Evolutionary conservation across 2,888 invertebrate species (phyloP), one percentile per base, ranked within the genome.

Genomic region (Enchytraeus crypticus): DNA sequence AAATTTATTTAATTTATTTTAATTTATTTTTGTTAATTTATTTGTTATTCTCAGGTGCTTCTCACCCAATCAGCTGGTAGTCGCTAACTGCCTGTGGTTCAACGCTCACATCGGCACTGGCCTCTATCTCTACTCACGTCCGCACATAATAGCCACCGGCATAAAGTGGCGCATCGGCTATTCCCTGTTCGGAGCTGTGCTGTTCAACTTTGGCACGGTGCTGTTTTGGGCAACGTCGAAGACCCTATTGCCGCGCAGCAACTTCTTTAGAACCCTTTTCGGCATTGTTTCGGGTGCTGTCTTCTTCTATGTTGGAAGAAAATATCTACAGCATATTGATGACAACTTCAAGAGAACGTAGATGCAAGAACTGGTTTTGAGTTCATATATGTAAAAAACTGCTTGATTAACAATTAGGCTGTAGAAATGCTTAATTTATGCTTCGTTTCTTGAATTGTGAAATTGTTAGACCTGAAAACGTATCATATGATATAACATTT

Each of bases 131-230:
- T 90, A 88, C 80, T 86, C 86, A 55, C 83, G 90, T 65, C 86
- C 87, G 49, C 90, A 91, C 75, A 82, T 92, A 77, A 11, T 82
- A 83, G 61, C 83, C 84, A 66, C 84, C 84, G 61, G 83, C 85
- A 68, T 81, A 84, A 33, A 90, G 86, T 82, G 88, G 47, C 21
- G 57, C 86, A 82, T 89, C 26, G 69, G 78, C 58, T 81, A 77
- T 72, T 77, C 77, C 64, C 76, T 79, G 3, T 79, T 81, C 66
- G 76, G 79, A 18, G 67, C 76, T 0, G 70, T 88, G 11, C 83
- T 92, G 27, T 88, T 92, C 83, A 90, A 90, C 67, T 85, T 93
- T 74, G 92, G 93, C 18, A 91, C 92, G 0, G 88, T 92, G 53
- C 83, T 93, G 61, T 81, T 88, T 65, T 92, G 92, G 89, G 92